Conservation (phyloP, 1,140 invertebrate species). For the Drosophila arawakana region DNA sequence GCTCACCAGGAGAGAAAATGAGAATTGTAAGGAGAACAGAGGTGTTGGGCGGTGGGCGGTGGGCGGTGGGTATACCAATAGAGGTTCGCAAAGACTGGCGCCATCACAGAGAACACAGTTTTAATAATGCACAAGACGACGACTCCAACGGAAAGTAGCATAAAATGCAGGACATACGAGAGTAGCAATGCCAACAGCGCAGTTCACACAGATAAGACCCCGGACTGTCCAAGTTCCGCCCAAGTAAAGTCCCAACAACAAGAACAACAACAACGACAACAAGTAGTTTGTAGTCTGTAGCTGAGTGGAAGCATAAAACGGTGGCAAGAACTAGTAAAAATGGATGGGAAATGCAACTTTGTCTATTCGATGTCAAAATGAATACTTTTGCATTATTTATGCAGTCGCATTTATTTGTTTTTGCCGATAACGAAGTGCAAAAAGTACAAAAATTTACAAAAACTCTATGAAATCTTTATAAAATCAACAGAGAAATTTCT, state of each 20-base stretch:
- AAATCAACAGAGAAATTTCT: slow-evolving; percentile 15
- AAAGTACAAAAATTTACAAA: neutral
- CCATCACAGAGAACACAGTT: slow-evolving; percentile 70
- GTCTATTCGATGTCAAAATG: slow-evolving; percentile 83
- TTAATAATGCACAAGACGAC: slow-evolving; percentile 83
- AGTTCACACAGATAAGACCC: slow-evolving; percentile 61
- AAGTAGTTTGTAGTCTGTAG: neutral
- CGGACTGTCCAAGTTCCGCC: slow-evolving; percentile 50
- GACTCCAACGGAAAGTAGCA: slow-evolving; percentile 63
- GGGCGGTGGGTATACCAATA: slow-evolving; percentile 35
- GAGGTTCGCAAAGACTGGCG: slow-evolving; percentile 40
- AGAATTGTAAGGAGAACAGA: too few relatives aligned
- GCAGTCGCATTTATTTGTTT: slow-evolving; percentile 70
- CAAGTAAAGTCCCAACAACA: slow-evolving; percentile 46
- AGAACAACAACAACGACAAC: neutral
- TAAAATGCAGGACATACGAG: slow-evolving; percentile 82
- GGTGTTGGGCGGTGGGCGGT: too few relatives aligned
- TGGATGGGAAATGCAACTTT: slow-evolving; percentile 70
- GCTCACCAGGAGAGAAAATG: neutral
- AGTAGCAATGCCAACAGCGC: slow-evolving; percentile 14
- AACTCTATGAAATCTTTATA: slow-evolving; percentile 32
- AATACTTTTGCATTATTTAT: slow-evolving; percentile 83
- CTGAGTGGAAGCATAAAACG: slow-evolving; percentile 12
- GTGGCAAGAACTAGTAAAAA: slow-evolving; percentile 39
- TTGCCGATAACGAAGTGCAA: slow-evolving; percentile 57